phyloP scores from a whole-genome alignment of 2,888 invertebrate species.

The Clivina fossor region DNA sequence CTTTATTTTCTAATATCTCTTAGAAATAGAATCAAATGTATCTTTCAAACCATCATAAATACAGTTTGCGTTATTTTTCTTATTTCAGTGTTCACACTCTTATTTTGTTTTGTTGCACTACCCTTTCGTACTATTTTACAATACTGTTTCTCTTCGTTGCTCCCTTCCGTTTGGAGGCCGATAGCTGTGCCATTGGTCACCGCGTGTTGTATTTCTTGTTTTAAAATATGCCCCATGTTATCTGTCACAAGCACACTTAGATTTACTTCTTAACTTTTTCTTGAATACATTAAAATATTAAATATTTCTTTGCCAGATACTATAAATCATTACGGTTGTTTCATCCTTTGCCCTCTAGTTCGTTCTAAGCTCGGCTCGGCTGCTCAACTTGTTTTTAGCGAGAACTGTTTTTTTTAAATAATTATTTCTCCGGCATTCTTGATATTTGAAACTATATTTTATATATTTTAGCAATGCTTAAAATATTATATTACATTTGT shows the following conservation, averaged over 20 bases:
- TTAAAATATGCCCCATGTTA: slow-evolving; percentile 50
- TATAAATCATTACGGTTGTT: slow-evolving; percentile 37
- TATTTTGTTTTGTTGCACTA: slow-evolving; percentile 2
- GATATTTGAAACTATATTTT: too few species aligned
- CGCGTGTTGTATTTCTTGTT: slow-evolving; percentile 47
- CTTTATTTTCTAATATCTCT: not conserved
- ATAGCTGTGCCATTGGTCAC: slow-evolving; percentile 17
- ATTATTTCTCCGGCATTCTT: too few species aligned
- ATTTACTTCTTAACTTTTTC: slow-evolving; percentile 43
- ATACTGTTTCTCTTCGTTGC: slow-evolving; percentile 1
- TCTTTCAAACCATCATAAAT: slow-evolving; percentile 12
- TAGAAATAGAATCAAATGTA: not conserved
- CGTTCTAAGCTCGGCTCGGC: too few species aligned
- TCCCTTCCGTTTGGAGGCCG: slow-evolving; percentile 2
- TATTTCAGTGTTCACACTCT: slow-evolving; percentile 4
- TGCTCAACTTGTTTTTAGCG: slow-evolving; percentile 7
- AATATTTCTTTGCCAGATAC: slow-evolving; percentile 38
- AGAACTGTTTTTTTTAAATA: too few species aligned
- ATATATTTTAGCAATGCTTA: too few species aligned
- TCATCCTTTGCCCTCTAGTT: slow-evolving; percentile 18
- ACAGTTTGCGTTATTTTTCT: slow-evolving; percentile 4
- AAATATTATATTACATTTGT: too few species aligned
- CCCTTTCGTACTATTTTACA: not conserved
- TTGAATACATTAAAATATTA: slow-evolving; percentile 44
- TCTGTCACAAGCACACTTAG: slow-evolving; percentile 45